Evolutionary conservation across 2,888 invertebrate species (phyloP).

Genomic region (Luperina testacea): DNA sequence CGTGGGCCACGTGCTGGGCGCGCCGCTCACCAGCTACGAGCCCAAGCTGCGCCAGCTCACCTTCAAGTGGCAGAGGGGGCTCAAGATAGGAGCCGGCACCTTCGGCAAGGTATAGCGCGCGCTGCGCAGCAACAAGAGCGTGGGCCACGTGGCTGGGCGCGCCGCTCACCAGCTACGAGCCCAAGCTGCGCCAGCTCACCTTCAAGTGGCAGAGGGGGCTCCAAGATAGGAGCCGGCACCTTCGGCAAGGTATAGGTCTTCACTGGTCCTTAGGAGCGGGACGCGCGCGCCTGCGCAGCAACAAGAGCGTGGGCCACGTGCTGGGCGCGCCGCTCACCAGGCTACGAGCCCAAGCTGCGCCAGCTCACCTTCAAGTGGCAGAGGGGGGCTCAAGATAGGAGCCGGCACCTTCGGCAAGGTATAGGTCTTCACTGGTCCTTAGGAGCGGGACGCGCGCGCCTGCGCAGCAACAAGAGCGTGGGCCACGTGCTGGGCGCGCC

Average conservation of each 20-base stretch:
- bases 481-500: constrained; percentile 80
- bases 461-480: constrained; percentile 85
- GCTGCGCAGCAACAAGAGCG: constrained; percentile 85
- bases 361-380: constrained; percentile 98
- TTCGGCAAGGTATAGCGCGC: constrained; percentile 93
- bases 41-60: constrained; percentile 94
- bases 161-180: constrained; percentile 90
- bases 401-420: constrained; percentile 97
- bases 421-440: not conserved
- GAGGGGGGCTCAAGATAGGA: constrained; percentile 96
- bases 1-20: constrained; percentile 81
- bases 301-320: constrained; percentile 80
- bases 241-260: constrained; percentile 93
- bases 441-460: constrained; percentile 90
- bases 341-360: constrained; percentile 93
- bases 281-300: constrained; percentile 90
- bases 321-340: constrained; percentile 78
- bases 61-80: constrained; percentile 98
- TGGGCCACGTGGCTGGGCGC: constrained; percentile 81
- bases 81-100: constrained; percentile 97
- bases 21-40: constrained; percentile 89
- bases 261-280: constrained; percentile 83
- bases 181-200: constrained; percentile 94
- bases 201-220: constrained; percentile 98
- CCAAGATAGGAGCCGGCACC: constrained; percentile 96